Percentiles rank a stretch among this genome's conserved stretches.
Conservation (phyloP, 1,140 invertebrate genomes). For the Goniozus legneri region DNA sequence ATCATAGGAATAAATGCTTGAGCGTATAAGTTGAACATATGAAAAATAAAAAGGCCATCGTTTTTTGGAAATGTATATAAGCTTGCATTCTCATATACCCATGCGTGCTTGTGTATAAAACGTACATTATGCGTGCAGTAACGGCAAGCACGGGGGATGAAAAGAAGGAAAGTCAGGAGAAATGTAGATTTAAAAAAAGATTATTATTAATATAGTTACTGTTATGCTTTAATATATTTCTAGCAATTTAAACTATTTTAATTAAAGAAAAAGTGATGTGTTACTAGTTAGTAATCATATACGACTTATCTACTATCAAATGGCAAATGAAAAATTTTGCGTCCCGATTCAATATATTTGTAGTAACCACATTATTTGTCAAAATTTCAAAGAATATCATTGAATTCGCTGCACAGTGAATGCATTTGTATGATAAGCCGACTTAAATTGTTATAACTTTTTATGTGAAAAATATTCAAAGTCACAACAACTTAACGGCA, state of each 20-base stretch:
- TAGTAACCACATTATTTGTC: constrained; percentile 8
- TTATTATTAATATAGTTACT: constrained; percentile 42
- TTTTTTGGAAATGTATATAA: no score
- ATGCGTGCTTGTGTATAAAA: no score
- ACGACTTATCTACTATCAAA: constrained; percentile 26
- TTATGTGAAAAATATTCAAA: no score
- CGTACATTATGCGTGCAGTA: no score
- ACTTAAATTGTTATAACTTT: no score
- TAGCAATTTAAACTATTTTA: constrained; percentile 40
- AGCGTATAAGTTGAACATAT: no score
- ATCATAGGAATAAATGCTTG: no score
- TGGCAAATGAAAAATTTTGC: constrained; percentile 22
- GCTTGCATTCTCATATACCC: no score
- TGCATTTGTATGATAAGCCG: no score
- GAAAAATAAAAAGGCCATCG: no score
- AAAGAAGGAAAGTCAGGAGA: constrained; percentile 2
- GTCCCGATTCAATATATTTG: constrained; percentile 8
- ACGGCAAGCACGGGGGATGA: constrained; percentile 1
- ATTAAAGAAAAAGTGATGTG: constrained; percentile 38
- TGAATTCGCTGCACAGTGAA: no score
- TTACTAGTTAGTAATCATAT: constrained; percentile 35
- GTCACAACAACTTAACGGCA: no score
- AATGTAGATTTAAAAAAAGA: constrained; percentile 14
- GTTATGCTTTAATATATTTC: constrained; percentile 46
- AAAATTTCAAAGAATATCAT: constrained; percentile 8